Evolutionary conservation across 2,113 vertebrate genomes (phyloP), one percentile per base, ranked within the genome.

Genomic region (pig (Sus scrofa)): DNA sequence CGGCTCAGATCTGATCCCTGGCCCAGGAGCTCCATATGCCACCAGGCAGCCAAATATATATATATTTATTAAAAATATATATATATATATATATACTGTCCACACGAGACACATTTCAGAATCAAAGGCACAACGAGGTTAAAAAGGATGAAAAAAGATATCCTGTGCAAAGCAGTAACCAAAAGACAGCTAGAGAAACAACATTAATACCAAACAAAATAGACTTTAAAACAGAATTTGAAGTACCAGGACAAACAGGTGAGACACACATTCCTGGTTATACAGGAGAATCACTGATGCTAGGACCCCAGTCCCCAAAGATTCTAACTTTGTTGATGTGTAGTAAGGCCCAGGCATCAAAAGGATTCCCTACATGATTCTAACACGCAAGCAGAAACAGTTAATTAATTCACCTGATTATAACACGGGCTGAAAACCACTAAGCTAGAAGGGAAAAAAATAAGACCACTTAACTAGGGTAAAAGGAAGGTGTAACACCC

Each of bases 371-470:
- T 26, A 62, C 8, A 27, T 83, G 62, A 71, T 60, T 83, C 60
- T 87, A 93, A 71, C 19, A 16, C 50, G 56, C n/a, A 87, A 75
- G 16, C 44, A 91, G 60, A 93, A 68, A 70, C 27, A 62, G 44
- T 87, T 95, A 75, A 63, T 90, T 82, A 92, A 84, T 68, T 37
- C 44, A 62, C 14, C 56, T 52, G 37, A 94, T 71, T 88, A 89
- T 56, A 81, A 27, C 30, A 95, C 74, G 27, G 58, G 22, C n/a
- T 79, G 84, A 92, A 89, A 88, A 63, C 15, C 39, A 94, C 37
- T 85, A 7, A 88, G 65, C 24, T 39, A 39, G 7, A 71, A 96
- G 70, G 32, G 60, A 94, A 88, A 70, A 70, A 93, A 90, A 50
- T 22, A 88, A 94, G 12, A 91, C 2, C 44, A 30, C 20, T 79